These are phyloP conservation scores for Rotaria magnacalcarata DNA, from an alignment of 2,888 invertebrate species.

Conservation along the genomic window DNA sequence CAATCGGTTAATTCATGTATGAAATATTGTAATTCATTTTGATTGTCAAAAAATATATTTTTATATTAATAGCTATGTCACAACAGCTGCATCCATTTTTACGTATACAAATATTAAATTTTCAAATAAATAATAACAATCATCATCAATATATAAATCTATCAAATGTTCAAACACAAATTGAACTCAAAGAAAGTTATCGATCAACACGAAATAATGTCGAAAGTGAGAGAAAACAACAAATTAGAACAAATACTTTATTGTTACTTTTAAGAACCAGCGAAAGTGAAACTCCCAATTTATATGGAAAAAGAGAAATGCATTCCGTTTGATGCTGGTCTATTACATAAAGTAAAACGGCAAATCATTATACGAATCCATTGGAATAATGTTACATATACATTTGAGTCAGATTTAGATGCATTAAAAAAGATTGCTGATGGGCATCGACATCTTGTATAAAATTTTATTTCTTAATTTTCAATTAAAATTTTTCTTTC, in stretches of 20 bases:
- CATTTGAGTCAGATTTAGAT: conserved; percentile 16
- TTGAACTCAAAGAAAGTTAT: conserved; percentile 14
- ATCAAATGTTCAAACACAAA: neutral
- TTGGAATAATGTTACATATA: neutral
- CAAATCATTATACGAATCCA: conserved; percentile 6
- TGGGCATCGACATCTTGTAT: conserved; percentile 2
- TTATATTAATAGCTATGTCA: neutral
- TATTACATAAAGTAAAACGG: neutral
- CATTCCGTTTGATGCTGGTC: conserved; percentile 24
- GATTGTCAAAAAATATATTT: neutral
- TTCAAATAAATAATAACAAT: conserved; percentile 18
- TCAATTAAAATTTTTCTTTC: neutral
- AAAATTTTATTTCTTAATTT: neutral
- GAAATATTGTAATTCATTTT: neutral
- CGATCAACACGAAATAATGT: neutral
- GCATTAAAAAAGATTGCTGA: neutral
- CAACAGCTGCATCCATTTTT: neutral
- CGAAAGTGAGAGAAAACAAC: neutral
- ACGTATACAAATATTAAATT: conserved; percentile 24
- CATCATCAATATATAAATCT: neutral
- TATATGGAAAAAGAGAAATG: conserved; percentile 24
- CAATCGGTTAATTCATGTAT: neutral
- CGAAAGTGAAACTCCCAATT: neutral
- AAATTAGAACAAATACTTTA: neutral
- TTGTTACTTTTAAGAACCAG: neutral